Conservation (phyloP, 1,140 invertebrate species). For the Propsilocerus akamusi region DNA sequence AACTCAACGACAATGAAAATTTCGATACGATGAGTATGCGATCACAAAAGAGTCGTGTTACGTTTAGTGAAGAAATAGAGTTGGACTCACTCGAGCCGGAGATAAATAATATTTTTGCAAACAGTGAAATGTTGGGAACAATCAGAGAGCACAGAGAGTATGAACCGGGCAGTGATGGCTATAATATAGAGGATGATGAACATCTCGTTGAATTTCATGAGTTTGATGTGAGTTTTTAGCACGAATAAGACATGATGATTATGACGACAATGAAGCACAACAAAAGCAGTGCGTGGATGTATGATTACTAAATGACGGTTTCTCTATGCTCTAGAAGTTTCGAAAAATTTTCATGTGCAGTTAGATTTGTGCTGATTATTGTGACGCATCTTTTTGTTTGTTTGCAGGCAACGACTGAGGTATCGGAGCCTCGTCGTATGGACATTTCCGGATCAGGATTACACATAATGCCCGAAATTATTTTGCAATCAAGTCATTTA, state of each 20-base stretch:
- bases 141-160: background rate
- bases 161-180: too few species aligned
- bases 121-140: background rate
- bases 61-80: slow-evolving; percentile 14
- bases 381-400: slow-evolving; percentile 7
- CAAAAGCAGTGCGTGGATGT: background rate
- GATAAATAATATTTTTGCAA: slow-evolving; percentile 12
- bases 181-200: background rate
- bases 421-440: slow-evolving; percentile 21
- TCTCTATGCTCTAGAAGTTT: slow-evolving; percentile 1
- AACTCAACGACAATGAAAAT: too few species aligned
- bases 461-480: slow-evolving; percentile 19
- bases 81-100: slow-evolving; percentile 26
- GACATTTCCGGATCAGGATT: slow-evolving; percentile 26
- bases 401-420: slow-evolving; percentile 25
- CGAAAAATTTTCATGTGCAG: slow-evolving; percentile 3
- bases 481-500: slow-evolving; percentile 16
- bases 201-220: background rate
- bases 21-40: background rate
- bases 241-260: background rate
- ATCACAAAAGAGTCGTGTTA: background rate
- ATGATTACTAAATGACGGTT: background rate
- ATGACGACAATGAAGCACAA: slow-evolving; percentile 11
- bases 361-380: background rate
- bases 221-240: background rate